phyloP scores from a whole-genome alignment of 2,888 invertebrate species.

The Suillia variegata region DNA sequence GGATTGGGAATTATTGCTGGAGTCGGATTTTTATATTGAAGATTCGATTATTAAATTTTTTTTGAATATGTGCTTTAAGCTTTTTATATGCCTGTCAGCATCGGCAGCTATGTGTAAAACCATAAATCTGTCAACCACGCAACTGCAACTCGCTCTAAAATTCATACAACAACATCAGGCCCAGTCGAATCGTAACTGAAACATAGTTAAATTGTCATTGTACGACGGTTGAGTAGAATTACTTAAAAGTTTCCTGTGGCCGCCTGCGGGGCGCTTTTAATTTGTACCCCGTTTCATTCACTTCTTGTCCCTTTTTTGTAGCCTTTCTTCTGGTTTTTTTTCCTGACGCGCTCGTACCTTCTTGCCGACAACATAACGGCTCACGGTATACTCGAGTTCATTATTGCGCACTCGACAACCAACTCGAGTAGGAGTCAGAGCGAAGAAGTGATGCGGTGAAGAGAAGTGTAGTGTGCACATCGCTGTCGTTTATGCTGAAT shows the following conservation, averaged over 20 bases:
- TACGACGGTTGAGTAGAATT: constrained; percentile 20
- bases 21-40: too few species aligned
- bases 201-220: constrained; percentile 10
- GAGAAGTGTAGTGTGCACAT: constrained; percentile 25
- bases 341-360: too few species aligned
- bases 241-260: constrained; percentile 23
- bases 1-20: too few species aligned
- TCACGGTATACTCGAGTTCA: background rate
- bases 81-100: too few species aligned
- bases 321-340: constrained; percentile 9
- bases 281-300: constrained; percentile 31
- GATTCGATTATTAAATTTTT: too few species aligned
- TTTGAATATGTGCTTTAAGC: too few species aligned
- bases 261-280: constrained; percentile 43
- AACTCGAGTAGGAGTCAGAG: too few species aligned
- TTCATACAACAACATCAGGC: too few species aligned
- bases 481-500: constrained; percentile 45
- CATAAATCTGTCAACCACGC: too few species aligned
- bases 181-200: too few species aligned
- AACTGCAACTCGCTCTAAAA: too few species aligned
- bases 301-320: background rate
- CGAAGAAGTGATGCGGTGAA: constrained; percentile 10
- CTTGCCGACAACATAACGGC: constrained; percentile 16
- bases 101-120: too few species aligned
- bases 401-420: background rate